phyloP scores from a whole-genome alignment of 2,797 vertebrate genomes.

The Pyrocephalus nanus region DNA sequence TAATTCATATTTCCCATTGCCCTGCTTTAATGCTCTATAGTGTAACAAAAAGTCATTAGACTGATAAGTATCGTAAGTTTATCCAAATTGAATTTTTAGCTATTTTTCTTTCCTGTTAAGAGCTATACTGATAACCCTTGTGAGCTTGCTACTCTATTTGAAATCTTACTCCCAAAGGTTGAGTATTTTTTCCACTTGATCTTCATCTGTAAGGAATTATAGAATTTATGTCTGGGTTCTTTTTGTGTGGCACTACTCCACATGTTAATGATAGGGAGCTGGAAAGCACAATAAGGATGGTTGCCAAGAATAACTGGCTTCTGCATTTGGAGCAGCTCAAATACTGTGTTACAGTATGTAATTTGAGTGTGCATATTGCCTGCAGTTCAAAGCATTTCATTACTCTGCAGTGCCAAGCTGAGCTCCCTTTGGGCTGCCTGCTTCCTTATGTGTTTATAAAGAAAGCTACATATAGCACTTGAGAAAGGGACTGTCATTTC shows the following conservation, averaged over 20 bases:
- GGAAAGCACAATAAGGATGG: conserved; percentile 42
- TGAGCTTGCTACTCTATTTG: not conserved
- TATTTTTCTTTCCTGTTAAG: not conserved
- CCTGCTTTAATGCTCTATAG: not conserved
- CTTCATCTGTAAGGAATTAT: conserved; percentile 64
- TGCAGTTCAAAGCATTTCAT: conserved; percentile 71
- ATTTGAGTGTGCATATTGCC: conserved; percentile 64
- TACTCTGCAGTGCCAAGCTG: conserved; percentile 53
- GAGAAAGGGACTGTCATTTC: not conserved
- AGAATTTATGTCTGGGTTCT: conserved; percentile 64
- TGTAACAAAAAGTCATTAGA: not conserved
- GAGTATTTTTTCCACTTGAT: conserved; percentile 37
- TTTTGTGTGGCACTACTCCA: conserved; percentile 68
- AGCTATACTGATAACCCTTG: not conserved
- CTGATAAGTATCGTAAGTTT: not conserved
- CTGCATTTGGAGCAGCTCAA: conserved; percentile 66
- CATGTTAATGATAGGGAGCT: conserved; percentile 63
- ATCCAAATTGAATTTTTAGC: not conserved
- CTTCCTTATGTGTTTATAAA: conserved; percentile 50
- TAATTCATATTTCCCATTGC: not conserved
- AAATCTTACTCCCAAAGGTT: conserved; percentile 15
- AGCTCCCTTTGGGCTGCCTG: conserved; percentile 61
- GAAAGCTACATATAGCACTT: conserved; percentile 1
- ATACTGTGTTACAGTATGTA: conserved; percentile 65
- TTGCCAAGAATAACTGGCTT: conserved; percentile 76